Conservation (phyloP, 2,113 vertebrate genomes). For the Halcyon malimbica region DNA sequence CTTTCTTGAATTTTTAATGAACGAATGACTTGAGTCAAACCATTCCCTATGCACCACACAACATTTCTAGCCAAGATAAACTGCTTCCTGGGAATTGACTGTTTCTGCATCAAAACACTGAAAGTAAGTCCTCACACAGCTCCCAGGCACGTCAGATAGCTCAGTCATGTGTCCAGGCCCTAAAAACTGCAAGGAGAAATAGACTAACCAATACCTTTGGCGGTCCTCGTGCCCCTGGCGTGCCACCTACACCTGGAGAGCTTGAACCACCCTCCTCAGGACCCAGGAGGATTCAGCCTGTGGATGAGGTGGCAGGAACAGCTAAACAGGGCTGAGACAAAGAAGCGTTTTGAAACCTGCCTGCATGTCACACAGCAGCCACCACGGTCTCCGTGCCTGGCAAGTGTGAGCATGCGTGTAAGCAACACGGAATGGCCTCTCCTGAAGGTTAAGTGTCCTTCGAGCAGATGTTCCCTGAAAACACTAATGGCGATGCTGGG, state of each 20-base stretch:
- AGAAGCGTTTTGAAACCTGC: neutral
- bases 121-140: neutral
- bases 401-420: neutral
- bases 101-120: neutral
- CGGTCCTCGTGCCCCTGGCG: neutral
- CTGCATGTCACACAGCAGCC: neutral
- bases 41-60: neutral
- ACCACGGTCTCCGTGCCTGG: fast-evolving
- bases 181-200: neutral
- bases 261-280: neutral
- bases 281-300: neutral
- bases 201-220: neutral
- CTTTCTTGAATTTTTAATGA: neutral
- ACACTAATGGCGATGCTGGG: neutral
- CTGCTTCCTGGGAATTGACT: neutral
- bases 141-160: neutral
- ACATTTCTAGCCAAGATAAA: neutral
- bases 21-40: neutral
- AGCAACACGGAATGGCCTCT: neutral
- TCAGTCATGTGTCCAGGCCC: neutral
- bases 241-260: neutral
- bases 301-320: neutral
- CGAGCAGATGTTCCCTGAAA: neutral
- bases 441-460: neutral
- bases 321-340: neutral